phyloP scores from a whole-genome alignment of 1,140 invertebrate genomes.

The Scaptomyza pallida region DNA sequence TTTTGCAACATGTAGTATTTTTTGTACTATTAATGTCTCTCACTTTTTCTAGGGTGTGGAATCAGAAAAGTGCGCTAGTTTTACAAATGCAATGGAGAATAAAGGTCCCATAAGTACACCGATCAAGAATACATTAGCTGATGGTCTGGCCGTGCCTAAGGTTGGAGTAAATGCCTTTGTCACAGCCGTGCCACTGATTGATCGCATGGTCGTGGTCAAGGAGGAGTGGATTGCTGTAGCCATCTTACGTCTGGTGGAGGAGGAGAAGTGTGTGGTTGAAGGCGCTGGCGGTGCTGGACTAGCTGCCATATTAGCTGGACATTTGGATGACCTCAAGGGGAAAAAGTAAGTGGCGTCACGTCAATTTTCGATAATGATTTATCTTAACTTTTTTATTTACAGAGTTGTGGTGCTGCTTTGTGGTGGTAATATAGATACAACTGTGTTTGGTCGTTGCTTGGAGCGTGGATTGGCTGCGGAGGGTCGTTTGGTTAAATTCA shows the following conservation, averaged over 20 bases:
- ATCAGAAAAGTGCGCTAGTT: slow-evolving; percentile 94
- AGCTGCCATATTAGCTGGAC: slow-evolving; percentile 93
- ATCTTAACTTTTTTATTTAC: not conserved
- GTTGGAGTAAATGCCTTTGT: slow-evolving; percentile 95
- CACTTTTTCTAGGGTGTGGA: slow-evolving; percentile 90
- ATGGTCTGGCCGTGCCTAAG: slow-evolving; percentile 95
- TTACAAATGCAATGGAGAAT: slow-evolving; percentile 89
- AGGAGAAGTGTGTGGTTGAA: slow-evolving; percentile 97
- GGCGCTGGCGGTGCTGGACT: slow-evolving; percentile 95
- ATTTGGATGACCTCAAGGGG: slow-evolving; percentile 92
- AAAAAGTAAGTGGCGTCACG: slow-evolving; percentile 94
- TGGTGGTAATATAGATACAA: slow-evolving; percentile 97
- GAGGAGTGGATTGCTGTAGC: slow-evolving; percentile 95
- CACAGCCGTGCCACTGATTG: slow-evolving; percentile 90
- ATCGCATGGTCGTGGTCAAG: slow-evolving; percentile 93
- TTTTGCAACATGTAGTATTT: too few species aligned
- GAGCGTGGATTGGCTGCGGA: slow-evolving; percentile 95
- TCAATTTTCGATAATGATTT: too few species aligned
- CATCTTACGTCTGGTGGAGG: slow-evolving; percentile 93
- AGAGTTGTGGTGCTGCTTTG: slow-evolving; percentile 92
- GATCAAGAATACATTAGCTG: slow-evolving; percentile 92
- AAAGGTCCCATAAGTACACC: slow-evolving; percentile 88
- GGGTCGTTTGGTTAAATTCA: slow-evolving; percentile 93
- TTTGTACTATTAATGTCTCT: too few species aligned
- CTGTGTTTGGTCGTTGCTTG: slow-evolving; percentile 93